These are phyloP conservation scores for Psilopogon haemacephalus DNA, from an alignment of 2,113 vertebrate genomes.

Conservation along the genomic window DNA sequence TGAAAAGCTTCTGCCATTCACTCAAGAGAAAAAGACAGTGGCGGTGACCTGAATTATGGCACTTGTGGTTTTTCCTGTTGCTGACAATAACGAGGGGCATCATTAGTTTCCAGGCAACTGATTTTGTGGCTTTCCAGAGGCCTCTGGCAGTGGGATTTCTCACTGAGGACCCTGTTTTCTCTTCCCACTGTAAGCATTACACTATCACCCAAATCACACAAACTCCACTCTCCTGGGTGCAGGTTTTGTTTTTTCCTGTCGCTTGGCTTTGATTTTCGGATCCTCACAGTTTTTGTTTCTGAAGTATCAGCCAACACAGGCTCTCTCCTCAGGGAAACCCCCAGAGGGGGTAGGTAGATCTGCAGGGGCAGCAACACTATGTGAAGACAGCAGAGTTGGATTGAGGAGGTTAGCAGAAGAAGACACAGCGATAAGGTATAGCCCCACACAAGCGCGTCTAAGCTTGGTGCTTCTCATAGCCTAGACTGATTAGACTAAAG, in stretches of 20 bases:
- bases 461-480: neutral
- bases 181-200: neutral
- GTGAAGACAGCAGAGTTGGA: neutral
- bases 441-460: neutral
- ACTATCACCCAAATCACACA: neutral
- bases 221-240: neutral
- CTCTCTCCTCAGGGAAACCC: neutral
- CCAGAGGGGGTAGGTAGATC: neutral
- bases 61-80: neutral
- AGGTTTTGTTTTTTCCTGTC: neutral
- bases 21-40: conserved; percentile 18
- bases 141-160: neutral
- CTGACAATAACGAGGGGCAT: neutral
- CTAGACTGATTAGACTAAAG: neutral
- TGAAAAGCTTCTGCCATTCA: neutral
- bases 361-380: neutral
- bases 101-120: conserved; percentile 47
- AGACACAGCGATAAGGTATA: neutral
- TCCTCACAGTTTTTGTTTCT: neutral
- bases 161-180: neutral
- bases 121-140: conserved; percentile 5
- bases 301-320: neutral
- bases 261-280: neutral
- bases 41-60: conserved; percentile 1
- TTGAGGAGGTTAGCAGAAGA: neutral